A percentile compares a stretch with the other conserved stretches of the same genome.
Evolutionary conservation across 2,113 vertebrate genomes (phyloP).

Genomic region (Pangasianodon hypophthalmus): DNA sequence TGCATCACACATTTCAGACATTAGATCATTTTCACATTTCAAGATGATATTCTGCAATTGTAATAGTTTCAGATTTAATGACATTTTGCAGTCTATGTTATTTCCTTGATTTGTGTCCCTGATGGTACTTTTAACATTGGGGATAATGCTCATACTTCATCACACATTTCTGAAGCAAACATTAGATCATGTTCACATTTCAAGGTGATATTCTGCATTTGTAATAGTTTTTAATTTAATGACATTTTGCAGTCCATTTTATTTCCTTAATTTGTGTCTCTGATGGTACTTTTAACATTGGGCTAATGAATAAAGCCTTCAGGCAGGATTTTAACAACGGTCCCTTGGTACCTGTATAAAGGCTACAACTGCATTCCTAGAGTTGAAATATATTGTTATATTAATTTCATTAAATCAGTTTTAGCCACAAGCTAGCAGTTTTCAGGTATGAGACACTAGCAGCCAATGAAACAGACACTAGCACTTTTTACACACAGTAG

Average conservation of each 20-base stretch:
- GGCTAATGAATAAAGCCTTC: background rate
- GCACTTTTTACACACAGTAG: background rate
- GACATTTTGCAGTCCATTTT: background rate
- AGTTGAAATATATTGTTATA: background rate
- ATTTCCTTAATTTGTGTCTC: conserved; percentile 6
- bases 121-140: background rate
- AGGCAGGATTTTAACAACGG: background rate
- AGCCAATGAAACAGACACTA: background rate
- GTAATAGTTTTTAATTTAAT: background rate
- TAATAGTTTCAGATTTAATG: background rate
- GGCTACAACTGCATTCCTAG: background rate
- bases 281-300: conserved; percentile 1
- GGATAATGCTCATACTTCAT: background rate
- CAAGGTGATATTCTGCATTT: background rate
- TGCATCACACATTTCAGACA: background rate
- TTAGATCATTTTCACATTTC: conserved; percentile 1
- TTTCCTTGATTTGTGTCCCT: conserved; percentile 7
- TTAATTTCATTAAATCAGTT: background rate
- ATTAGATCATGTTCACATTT: conserved; percentile 2
- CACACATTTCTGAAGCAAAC: background rate
- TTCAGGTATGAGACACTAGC: background rate
- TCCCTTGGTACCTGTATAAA: background rate
- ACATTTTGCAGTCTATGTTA: background rate
- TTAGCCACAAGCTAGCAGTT: background rate
- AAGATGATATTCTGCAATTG: background rate